Evolutionary conservation across 1,140 invertebrate genomes (phyloP), one percentile per base, ranked within the genome.

Genomic region (Nylanderia fulva): DNA sequence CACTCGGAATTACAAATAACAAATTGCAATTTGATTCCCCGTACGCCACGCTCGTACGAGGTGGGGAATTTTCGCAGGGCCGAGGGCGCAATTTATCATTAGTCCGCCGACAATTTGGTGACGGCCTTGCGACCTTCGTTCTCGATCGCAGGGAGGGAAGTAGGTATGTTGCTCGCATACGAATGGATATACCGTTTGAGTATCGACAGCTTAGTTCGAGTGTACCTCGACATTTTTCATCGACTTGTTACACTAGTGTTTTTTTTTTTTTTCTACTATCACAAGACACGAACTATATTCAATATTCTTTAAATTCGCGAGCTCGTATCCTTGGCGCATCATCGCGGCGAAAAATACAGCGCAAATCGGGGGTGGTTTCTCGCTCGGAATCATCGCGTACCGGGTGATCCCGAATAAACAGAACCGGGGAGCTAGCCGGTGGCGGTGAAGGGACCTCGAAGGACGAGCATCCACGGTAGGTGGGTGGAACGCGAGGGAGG

Each of bases 1-100:
- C 94, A 95, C 94, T 94, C 92, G 93, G 94, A 95, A 95, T 95
- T 95, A 95, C 94, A 95, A 95, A 95, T 95, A 95, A 95, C 94
- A 95, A 95, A 95, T 95, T 95, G 94, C 93, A 95, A 95, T 95
- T 95, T 95, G 94, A 95, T 90, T 91, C 89, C 84, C 89, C 90
- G 85, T 63, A 75, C 84, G 84, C 82, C 48, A 42, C 52, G 39
- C 76, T 76, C 76, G 86, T 76, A 87, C 86, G 87, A 48, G 75
- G 63, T 74, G 83, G 87, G 64, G 84, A 58, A 48, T 54, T 83
- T 60, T 76, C 64, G 85, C 82, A 72, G 86, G 64, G 91, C 90
- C 92, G 91, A 89, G 91, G 92, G 91, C 91, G 92, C 91, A 93
- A 94, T 94, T 94, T 95, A 95, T 95, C 94, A 95, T 95, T 94